phyloP scores from a whole-genome alignment of 2,888 invertebrate genomes.

The Hydrotaea cyrtoneurina region DNA sequence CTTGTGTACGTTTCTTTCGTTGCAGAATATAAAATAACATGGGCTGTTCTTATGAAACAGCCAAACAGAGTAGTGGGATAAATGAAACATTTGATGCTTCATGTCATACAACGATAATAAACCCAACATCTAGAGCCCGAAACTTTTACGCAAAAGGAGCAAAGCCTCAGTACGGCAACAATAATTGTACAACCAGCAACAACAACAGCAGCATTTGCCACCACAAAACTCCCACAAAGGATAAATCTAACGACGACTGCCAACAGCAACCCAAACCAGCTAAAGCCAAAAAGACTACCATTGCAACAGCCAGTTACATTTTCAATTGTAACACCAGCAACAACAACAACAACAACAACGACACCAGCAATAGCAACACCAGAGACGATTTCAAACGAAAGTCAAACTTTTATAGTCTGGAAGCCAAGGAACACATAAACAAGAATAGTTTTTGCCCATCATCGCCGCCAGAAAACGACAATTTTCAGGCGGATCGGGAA shows the following conservation, averaged over 20 bases:
- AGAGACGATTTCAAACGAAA: slow-evolving; percentile 36
- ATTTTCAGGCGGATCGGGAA: slow-evolving; percentile 60
- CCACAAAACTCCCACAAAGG: slow-evolving; percentile 54
- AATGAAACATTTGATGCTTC: slow-evolving; percentile 57
- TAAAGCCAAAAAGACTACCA: slow-evolving; percentile 65
- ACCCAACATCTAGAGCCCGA: slow-evolving; percentile 61
- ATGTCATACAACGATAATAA: slow-evolving; percentile 61
- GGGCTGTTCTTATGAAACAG: slow-evolving; percentile 91
- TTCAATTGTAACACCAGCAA: slow-evolving; percentile 45
- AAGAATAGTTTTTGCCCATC: slow-evolving; percentile 2
- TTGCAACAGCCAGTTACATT: slow-evolving; percentile 42
- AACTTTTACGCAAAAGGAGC: slow-evolving; percentile 47
- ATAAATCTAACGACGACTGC: slow-evolving; percentile 56
- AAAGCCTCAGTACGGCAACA: slow-evolving; percentile 36
- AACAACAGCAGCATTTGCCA: slow-evolving; percentile 46
- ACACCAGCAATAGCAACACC: slow-evolving; percentile 34
- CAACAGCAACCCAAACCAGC: slow-evolving; percentile 58
- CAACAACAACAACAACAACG: slow-evolving; percentile 39
- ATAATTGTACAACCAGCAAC: slow-evolving; percentile 26
- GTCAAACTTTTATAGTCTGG: slow-evolving; percentile 41
- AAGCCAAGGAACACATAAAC: slow-evolving; percentile 32
- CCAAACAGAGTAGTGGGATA: slow-evolving; percentile 69
- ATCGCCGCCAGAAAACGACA: slow-evolving; percentile 30
- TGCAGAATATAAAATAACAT: slow-evolving; percentile 93
- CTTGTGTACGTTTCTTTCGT: slow-evolving; percentile 76